phyloP scores from a whole-genome alignment of 2,113 vertebrate species.

The Suncus etruscus region DNA sequence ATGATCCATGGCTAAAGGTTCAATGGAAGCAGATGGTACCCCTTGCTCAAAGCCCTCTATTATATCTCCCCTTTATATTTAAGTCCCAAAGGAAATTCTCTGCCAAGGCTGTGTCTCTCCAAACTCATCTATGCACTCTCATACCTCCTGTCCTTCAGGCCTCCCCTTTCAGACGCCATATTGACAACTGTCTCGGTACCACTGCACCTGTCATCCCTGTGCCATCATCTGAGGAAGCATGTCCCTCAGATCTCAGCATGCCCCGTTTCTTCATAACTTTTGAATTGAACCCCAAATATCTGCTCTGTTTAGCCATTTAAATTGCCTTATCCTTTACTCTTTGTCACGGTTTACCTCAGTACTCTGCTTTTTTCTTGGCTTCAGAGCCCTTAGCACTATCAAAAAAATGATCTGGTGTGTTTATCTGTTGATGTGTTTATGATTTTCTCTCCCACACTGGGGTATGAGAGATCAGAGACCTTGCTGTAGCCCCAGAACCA shows the following conservation, averaged over 20 bases:
- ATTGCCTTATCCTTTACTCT: background rate
- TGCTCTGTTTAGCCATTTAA: background rate
- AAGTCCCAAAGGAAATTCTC: background rate
- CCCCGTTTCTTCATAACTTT: background rate
- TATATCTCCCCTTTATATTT: background rate
- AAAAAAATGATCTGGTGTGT: background rate
- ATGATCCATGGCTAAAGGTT: background rate
- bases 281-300: slow-evolving; percentile 10
- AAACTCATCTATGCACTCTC: background rate
- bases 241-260: background rate
- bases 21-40: background rate
- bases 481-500: slow-evolving; percentile 3
- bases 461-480: slow-evolving; percentile 3
- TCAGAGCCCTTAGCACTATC: background rate
- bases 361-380: slow-evolving; percentile 3
- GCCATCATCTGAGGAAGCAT: background rate
- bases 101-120: background rate
- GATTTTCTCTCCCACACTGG: background rate
- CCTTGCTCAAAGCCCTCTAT: background rate
- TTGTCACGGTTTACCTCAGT: slow-evolving; percentile 28
- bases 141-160: background rate
- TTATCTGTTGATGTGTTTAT: slow-evolving; percentile 42
- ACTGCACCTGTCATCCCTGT: background rate
- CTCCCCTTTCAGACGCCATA: background rate
- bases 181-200: background rate